Percentiles rank a stretch among this genome's conserved stretches.
Evolutionary conservation across 2,888 invertebrate genomes (phyloP).

Genomic region (Drosophila percnosoma): DNA sequence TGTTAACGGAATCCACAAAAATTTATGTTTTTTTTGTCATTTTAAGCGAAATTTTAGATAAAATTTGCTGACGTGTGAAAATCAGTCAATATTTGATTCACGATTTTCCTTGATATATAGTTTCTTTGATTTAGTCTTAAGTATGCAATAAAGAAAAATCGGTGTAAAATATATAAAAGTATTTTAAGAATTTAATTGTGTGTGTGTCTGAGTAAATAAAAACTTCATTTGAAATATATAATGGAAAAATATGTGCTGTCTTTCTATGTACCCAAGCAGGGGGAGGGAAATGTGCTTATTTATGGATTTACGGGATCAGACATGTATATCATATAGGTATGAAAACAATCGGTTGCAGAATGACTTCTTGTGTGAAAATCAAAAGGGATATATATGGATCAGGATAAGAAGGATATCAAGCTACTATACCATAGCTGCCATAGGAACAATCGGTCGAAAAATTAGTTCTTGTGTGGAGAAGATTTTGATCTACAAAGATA

Average conservation of each 20-base stretch:
- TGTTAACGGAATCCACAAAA: not conserved
- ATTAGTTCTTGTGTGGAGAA: not conserved
- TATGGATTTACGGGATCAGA: not conserved
- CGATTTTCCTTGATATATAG: not conserved
- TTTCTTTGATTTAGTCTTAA: constrained; percentile 1
- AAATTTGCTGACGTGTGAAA: not conserved
- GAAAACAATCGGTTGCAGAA: not conserved
- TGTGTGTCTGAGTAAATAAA: constrained; percentile 13
- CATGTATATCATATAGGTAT: not conserved
- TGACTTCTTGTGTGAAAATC: not conserved
- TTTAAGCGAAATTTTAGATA: not conserved
- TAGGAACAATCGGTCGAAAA: not conserved
- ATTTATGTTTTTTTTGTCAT: not conserved
- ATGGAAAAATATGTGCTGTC: not conserved
- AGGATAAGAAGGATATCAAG: no score
- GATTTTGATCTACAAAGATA: rapidly evolving
- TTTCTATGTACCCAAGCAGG: not conserved
- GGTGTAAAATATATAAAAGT: constrained; percentile 4
- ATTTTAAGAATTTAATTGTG: not conserved
- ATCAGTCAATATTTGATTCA: not conserved
- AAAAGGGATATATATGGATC: no score
- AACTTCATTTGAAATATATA: constrained; percentile 2
- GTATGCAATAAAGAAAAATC: constrained; percentile 1
- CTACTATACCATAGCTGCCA: not conserved
- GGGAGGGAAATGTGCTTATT: not conserved